A percentile compares a stretch with the other conserved stretches of the same genome.
Conservation (phyloP, 2,113 vertebrate genomes). For the Morphnarchus princeps region DNA sequence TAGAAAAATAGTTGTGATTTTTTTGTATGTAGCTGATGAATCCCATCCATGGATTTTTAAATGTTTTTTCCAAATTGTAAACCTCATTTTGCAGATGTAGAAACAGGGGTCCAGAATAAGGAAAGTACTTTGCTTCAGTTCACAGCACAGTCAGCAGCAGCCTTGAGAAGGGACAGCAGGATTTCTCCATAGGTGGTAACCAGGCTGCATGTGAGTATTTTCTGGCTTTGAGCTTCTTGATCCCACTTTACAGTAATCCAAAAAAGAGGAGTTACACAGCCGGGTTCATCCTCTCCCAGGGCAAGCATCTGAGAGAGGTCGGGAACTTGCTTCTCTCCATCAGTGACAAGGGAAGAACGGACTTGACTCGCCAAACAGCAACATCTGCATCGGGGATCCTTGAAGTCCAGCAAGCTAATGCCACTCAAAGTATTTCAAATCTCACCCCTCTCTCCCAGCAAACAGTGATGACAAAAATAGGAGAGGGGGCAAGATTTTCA, state of each 20-base stretch:
- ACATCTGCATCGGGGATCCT: background rate
- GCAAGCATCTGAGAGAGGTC: background rate
- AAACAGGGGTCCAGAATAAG: background rate
- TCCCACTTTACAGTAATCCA: background rate
- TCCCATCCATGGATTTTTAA: background rate
- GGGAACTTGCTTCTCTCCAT: background rate
- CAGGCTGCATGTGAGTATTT: background rate
- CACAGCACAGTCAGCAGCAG: background rate
- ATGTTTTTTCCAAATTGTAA: background rate
- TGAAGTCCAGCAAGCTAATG: background rate
- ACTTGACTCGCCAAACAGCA: rapidly evolving
- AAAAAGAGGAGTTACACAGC: background rate
- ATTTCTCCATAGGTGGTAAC: background rate
- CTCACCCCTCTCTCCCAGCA: background rate
- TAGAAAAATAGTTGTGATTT: background rate
- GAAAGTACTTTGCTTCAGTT: background rate
- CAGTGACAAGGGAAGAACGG: background rate
- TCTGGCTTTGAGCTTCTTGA: background rate
- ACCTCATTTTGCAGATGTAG: background rate
- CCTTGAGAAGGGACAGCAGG: background rate
- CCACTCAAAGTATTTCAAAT: background rate
- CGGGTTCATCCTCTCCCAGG: background rate
- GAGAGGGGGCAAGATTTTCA: background rate
- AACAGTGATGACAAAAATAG: background rate
- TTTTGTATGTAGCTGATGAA: background rate